Percentiles rank a stretch among this genome's conserved stretches.
Evolutionary conservation across 1,140 invertebrate genomes (phyloP).

Genomic region (Drosophila gunungcola): DNA sequence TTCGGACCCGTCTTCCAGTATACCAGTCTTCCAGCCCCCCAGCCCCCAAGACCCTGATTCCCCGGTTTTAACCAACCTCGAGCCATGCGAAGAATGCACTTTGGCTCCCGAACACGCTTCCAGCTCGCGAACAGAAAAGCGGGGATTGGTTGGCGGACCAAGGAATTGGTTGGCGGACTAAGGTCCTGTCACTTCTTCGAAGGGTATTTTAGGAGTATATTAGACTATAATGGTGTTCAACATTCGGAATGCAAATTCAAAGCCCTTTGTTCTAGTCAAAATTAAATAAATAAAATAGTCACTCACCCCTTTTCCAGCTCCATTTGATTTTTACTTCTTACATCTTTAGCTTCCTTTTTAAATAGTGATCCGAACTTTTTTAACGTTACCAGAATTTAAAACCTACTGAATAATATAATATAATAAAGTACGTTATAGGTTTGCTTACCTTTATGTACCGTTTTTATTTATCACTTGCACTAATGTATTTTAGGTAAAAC

Average conservation of each 20-base stretch:
- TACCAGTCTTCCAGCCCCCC: not conserved
- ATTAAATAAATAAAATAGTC: not conserved
- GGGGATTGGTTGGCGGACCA: not conserved
- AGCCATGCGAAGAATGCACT: conserved; percentile 60
- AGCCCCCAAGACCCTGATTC: not conserved
- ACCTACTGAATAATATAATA: too few species aligned
- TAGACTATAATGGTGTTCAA: not conserved
- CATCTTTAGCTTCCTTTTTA: too few species aligned
- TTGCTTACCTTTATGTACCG: not conserved
- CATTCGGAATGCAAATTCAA: not conserved
- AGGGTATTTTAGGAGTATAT: conserved; percentile 22
- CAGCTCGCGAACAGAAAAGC: conserved; percentile 55
- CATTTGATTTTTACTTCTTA: too few species aligned
- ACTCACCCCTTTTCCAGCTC: not conserved
- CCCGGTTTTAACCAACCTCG: conserved; percentile 35
- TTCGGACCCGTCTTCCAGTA: not conserved
- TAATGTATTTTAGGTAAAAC: not conserved
- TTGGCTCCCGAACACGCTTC: conserved; percentile 71
- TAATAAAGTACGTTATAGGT: too few species aligned
- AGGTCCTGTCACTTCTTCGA: not conserved
- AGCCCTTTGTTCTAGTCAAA: not conserved
- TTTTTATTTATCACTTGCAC: not conserved
- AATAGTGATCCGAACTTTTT: too few species aligned
- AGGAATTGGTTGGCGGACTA: conserved; percentile 10
- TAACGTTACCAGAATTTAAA: too few species aligned